These are phyloP conservation scores for Chaetorhynchus papuensis DNA, from an alignment of 2,113 vertebrate species.

Conservation along the genomic window DNA sequence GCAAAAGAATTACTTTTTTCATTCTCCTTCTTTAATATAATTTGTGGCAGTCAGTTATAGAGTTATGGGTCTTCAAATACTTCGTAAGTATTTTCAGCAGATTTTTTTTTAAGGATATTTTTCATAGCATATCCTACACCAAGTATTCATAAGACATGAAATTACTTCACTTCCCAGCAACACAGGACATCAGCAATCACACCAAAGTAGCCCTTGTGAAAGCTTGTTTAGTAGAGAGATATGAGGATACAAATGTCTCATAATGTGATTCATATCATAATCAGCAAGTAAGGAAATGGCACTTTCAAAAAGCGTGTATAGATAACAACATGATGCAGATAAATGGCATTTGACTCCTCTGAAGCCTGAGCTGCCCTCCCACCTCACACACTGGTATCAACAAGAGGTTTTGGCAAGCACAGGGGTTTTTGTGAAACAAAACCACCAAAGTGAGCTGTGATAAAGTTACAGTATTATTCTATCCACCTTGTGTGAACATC, in stretches of 20 bases:
- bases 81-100: conserved; percentile 10
- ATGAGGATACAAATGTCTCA: not conserved
- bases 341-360: not conserved
- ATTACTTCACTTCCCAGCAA: conserved; percentile 5
- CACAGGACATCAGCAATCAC: not conserved
- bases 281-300: not conserved
- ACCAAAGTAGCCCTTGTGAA: not conserved
- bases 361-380: not conserved
- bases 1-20: conserved; percentile 40
- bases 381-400: not conserved
- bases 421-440: not conserved
- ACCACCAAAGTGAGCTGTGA: not conserved
- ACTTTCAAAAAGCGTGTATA: not conserved
- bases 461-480: not conserved
- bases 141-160: not conserved
- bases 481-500: not conserved
- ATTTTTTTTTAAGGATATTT: not conserved
- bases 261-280: not conserved
- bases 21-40: conserved; percentile 46
- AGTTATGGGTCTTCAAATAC: conserved; percentile 41
- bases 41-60: conserved; percentile 48
- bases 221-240: not conserved
- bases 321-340: not conserved
- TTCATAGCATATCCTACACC: not conserved
- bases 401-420: not conserved